Percentiles rank a stretch among this genome's conserved stretches.
Conservation (phyloP, 1,140 invertebrate genomes). For the Trichonephila inaurata region DNA sequence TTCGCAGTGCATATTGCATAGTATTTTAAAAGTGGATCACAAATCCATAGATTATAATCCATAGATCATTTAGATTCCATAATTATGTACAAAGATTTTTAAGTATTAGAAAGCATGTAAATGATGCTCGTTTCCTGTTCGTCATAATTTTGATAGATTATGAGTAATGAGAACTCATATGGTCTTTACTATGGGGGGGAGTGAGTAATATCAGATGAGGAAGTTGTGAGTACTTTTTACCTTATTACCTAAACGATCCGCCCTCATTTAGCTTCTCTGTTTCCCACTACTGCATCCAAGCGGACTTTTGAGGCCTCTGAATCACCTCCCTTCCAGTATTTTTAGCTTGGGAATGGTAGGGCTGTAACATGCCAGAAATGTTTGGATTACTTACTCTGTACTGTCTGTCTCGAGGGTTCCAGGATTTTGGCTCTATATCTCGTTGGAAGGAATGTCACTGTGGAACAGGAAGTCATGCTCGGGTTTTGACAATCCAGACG, state of each 20-base stretch:
- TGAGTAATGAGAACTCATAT: background rate
- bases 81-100: no score
- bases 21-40: no score
- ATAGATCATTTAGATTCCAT: no score
- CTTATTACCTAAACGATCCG: constrained; percentile 26
- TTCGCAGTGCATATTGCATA: no score
- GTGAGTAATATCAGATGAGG: background rate
- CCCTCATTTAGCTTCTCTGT: constrained; percentile 17
- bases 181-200: background rate
- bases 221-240: background rate
- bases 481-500: background rate
- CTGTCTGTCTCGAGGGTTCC: constrained; percentile 30
- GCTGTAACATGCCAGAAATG: constrained; percentile 54
- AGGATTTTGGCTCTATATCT: background rate
- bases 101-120: no score
- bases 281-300: background rate
- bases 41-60: no score
- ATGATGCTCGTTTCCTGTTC: no score
- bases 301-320: constrained; percentile 61
- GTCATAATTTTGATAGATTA: no score
- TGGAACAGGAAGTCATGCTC: constrained; percentile 1
- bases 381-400: constrained; percentile 53
- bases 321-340: constrained; percentile 61
- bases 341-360: constrained; percentile 52
- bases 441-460: constrained; percentile 14